Percentiles rank a stretch among this genome's conserved stretches.
These are phyloP conservation scores for Podilymbus podiceps DNA, from an alignment of 2,113 vertebrate species.

Conservation along the genomic window DNA sequence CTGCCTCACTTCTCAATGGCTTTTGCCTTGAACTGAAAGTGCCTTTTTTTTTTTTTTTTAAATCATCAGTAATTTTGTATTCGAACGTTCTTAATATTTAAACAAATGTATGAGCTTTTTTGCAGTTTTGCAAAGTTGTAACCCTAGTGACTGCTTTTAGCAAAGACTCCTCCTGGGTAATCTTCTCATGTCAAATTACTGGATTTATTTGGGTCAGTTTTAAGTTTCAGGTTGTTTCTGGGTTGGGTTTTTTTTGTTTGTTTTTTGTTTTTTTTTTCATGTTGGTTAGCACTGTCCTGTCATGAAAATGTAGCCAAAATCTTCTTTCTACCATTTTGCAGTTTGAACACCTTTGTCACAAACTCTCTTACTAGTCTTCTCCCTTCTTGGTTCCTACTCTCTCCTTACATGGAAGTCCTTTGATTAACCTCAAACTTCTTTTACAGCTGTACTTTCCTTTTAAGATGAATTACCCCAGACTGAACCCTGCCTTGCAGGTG, in stretches of 20 bases:
- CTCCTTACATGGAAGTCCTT: background rate
- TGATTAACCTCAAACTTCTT: background rate
- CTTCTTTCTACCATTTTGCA: background rate
- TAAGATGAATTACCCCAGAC: background rate
- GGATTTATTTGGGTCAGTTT: background rate
- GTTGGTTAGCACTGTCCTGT: background rate
- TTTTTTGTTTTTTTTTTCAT: background rate
- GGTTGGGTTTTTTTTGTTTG: no score
- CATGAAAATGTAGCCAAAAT: background rate
- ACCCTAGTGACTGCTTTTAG: background rate
- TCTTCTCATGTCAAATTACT: background rate
- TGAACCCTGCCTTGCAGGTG: constrained; percentile 4
- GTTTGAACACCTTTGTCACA: background rate
- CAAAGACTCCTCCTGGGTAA: background rate
- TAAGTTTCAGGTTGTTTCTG: background rate
- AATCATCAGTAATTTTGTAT: background rate
- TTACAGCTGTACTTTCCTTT: background rate
- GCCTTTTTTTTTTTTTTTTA: background rate
- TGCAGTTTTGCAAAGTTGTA: background rate
- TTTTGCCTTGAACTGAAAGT: background rate
- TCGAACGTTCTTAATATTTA: background rate
- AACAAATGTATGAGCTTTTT: background rate
- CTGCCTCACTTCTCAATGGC: background rate
- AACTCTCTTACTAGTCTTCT: background rate
- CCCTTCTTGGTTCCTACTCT: background rate